phyloP scores from a whole-genome alignment of 2,797 vertebrate genomes.

The Poecilia picta region DNA sequence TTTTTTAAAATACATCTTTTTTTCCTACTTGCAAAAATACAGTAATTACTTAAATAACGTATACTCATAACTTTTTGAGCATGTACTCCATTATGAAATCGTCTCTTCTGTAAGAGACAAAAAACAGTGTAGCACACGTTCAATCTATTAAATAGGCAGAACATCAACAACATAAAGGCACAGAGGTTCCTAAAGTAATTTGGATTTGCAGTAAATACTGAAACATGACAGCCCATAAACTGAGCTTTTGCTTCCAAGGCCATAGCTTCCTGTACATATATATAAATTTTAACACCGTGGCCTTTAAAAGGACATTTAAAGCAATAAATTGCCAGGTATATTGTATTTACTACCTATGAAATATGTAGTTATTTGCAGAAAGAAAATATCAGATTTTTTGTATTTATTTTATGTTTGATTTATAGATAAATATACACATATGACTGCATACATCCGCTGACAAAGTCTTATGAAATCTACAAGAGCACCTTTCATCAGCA shows the following conservation, averaged over 20 bases:
- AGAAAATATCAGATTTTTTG: neutral
- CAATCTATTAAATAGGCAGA: neutral
- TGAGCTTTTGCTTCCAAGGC: slow-evolving; percentile 15
- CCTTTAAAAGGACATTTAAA: slow-evolving; percentile 30
- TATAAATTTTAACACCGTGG: slow-evolving; percentile 22
- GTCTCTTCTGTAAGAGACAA: neutral
- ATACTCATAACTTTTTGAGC: neutral
- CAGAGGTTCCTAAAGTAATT: neutral
- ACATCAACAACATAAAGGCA: neutral
- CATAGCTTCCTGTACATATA: slow-evolving; percentile 3
- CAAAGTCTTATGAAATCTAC: slow-evolving; percentile 28
- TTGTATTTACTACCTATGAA: slow-evolving; percentile 6
- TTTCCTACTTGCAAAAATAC: neutral
- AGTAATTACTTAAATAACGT: neutral
- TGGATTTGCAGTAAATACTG: neutral
- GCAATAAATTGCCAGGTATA: slow-evolving; percentile 17
- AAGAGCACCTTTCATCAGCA: slow-evolving; percentile 33
- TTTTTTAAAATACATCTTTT: neutral
- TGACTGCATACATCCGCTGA: slow-evolving; percentile 21
- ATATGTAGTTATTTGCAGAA: neutral
- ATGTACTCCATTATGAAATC: neutral
- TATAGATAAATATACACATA: slow-evolving; percentile 30
- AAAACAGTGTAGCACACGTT: neutral
- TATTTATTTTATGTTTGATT: neutral
- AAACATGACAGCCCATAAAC: neutral